Evolutionary conservation across 2,113 vertebrate genomes (phyloP).

Genomic region (Actenoides lindsayi): DNA sequence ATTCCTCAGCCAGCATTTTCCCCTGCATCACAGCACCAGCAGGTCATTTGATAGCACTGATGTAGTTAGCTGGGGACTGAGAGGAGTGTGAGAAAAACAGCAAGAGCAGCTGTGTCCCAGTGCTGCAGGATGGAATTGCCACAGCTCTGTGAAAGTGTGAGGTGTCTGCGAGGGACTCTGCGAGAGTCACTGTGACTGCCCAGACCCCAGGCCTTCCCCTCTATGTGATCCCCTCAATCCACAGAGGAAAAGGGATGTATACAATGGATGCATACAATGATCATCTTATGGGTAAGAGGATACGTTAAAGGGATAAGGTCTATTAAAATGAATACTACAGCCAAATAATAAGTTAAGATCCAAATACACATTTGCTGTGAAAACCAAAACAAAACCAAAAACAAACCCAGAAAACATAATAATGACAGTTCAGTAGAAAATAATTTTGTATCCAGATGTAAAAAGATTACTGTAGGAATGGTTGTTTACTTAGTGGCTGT

Average conservation of each 20-base stretch:
- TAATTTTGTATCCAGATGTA: not conserved
- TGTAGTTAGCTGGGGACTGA: not conserved
- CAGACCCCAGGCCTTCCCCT: not conserved
- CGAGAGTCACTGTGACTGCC: not conserved
- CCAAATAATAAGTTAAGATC: not conserved
- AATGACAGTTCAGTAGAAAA: not conserved
- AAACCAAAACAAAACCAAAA: not conserved
- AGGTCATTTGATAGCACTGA: not conserved
- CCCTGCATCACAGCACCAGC: not conserved
- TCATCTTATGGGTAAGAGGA: not conserved
- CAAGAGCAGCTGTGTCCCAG: not conserved
- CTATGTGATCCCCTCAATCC: not conserved
- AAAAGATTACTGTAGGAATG: not conserved
- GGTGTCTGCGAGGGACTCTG: not conserved
- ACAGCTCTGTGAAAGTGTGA: not conserved
- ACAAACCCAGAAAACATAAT: not conserved
- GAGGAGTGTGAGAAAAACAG: not conserved
- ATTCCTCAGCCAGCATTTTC: not conserved
- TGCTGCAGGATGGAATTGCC: not conserved
- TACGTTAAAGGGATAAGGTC: not conserved
- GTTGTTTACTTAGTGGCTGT: not conserved
- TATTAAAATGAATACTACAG: not conserved
- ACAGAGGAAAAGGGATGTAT: not conserved
- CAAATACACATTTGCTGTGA: not conserved
- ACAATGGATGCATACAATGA: not conserved